Percentiles rank a stretch among this genome's conserved stretches.
Conservation (phyloP, 2,888 invertebrate genomes). For the Machimus atricapillus region DNA sequence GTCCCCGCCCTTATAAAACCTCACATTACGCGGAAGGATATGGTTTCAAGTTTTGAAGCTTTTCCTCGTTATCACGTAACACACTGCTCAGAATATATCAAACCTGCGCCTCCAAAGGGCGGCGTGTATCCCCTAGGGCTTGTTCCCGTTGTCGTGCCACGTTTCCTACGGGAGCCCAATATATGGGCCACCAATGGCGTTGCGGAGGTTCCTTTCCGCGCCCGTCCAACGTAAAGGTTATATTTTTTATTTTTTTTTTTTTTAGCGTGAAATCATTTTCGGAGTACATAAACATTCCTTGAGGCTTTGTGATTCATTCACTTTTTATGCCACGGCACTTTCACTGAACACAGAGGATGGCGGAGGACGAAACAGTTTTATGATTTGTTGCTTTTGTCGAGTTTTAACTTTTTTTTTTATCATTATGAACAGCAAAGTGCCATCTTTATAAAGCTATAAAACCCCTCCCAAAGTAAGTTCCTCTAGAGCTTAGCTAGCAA, state of each 20-base stretch:
- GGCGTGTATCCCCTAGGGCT: neutral
- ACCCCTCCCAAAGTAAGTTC: neutral
- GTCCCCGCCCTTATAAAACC: neutral
- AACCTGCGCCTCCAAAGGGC: neutral
- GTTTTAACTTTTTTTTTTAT: constrained; percentile 28
- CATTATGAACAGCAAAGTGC: constrained; percentile 16
- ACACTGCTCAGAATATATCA: constrained; percentile 28
- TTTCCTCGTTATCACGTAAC: constrained; percentile 29
- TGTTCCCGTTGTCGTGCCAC: neutral
- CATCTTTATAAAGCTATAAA: constrained; percentile 21
- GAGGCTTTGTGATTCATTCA: constrained; percentile 25
- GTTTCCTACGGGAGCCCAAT: neutral
- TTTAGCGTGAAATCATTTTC: constrained; percentile 30
- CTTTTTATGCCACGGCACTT: constrained; percentile 1
- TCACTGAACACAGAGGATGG: neutral
- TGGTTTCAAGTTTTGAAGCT: constrained; percentile 34
- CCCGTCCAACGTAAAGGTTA: neutral
- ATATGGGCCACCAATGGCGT: neutral
- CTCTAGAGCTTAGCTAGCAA: neutral
- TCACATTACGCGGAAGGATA: constrained; percentile 19
- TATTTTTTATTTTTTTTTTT: neutral
- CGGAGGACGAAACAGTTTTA: neutral
- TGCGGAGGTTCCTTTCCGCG: neutral
- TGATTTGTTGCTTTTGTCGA: constrained; percentile 36
- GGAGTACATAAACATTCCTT: constrained; percentile 29